Evolutionary conservation across 1,140 invertebrate species (phyloP).

Genomic region (Alviniconcha marisindica): DNA sequence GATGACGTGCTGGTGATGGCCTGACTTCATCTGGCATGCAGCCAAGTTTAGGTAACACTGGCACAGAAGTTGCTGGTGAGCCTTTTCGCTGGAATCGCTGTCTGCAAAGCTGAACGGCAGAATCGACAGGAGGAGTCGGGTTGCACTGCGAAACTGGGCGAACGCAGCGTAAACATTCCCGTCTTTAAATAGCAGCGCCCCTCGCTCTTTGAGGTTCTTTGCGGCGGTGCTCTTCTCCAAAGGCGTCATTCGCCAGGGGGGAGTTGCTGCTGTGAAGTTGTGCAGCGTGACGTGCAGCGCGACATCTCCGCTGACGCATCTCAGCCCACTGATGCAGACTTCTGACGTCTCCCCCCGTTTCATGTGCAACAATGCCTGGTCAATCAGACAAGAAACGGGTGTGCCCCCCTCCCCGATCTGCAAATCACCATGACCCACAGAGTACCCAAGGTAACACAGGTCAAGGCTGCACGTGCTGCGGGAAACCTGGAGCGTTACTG

Average conservation of each 20-base stretch:
- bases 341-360: constrained; percentile 52
- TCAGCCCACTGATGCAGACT: constrained; percentile 27
- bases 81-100: constrained; percentile 4
- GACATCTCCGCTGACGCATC: background rate
- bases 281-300: constrained; percentile 46
- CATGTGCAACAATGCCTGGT: constrained; percentile 50
- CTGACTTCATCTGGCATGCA: constrained; percentile 80
- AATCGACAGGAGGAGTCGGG: constrained; percentile 57
- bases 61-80: constrained; percentile 47
- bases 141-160: constrained; percentile 54
- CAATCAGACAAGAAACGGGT: constrained; percentile 43
- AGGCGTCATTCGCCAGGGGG: constrained; percentile 45
- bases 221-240: constrained; percentile 60
- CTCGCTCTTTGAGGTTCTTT: constrained; percentile 58
- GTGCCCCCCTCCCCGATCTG: constrained; percentile 55
- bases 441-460: background rate
- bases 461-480: background rate
- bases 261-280: constrained; percentile 47
- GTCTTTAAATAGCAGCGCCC: constrained; percentile 56
- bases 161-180: constrained; percentile 59
- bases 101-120: constrained; percentile 10
- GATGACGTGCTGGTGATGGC: constrained; percentile 79
- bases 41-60: constrained; percentile 67
- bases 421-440: background rate
- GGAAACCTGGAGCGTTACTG: background rate